A percentile compares a stretch with the other conserved stretches of the same genome.
Conservation (phyloP, 2,113 vertebrate genomes). For the Caretta caretta region DNA sequence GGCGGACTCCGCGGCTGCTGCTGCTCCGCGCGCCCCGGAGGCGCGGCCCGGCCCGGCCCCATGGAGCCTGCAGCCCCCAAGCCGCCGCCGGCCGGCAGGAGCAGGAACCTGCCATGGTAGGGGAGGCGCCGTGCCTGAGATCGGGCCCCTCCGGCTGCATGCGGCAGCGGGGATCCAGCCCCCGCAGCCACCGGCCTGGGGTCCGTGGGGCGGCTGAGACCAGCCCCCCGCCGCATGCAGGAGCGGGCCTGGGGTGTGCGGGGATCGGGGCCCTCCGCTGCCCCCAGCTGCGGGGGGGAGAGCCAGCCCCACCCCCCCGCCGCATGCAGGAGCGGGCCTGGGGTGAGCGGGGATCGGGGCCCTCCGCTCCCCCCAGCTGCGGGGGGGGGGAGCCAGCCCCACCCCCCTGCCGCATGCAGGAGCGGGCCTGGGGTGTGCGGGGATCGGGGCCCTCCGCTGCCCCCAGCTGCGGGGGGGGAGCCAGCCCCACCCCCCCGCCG, state of each 20-base stretch:
- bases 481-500: too few species aligned
- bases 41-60: too few species aligned
- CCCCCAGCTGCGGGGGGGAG: not conserved
- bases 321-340: not conserved
- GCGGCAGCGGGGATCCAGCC: too few species aligned
- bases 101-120: constrained; percentile 79
- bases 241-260: not conserved
- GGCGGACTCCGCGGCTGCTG: too few species aligned
- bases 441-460: not conserved
- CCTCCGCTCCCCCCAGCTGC: not conserved
- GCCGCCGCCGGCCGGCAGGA: constrained; percentile 30
- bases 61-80: constrained; percentile 42
- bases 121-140: not conserved
- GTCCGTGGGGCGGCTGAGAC: too few species aligned
- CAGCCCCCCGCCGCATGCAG: not conserved
- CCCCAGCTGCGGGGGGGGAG: not conserved
- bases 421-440: too few species aligned
- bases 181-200: too few species aligned
- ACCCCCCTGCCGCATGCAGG: not conserved
- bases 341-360: not conserved
- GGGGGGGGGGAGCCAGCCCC: too few species aligned
- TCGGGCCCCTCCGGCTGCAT: too few species aligned
- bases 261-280: not conserved
- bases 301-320: not conserved
- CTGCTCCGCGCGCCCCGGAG: not conserved